Base-by-base conservation (phyloP, 2,888 invertebrate species). In the Eudemis profundana region DNA sequence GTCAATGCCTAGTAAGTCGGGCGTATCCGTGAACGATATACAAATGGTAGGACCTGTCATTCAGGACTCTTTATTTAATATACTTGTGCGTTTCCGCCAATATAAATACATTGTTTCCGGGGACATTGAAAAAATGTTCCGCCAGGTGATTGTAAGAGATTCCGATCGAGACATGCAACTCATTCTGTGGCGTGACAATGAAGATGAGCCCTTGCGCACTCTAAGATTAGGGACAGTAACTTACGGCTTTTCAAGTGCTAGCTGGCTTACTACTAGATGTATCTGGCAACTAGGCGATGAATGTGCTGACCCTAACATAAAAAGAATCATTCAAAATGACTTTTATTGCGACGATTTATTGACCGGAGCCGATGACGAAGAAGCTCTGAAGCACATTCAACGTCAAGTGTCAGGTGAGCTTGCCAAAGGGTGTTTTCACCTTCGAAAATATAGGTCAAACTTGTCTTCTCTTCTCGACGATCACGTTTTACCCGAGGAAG, bases 371-470 rank as follows among this genome's bases (percentile, higher is more conserved):
- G 47, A 68, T 4, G 47, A 68, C 7, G 64, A 61, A 7, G 5
- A 10, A 23, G 61, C 65, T 3, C 17, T 68, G n/a, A 33, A 5
- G 3, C 21, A 60, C 15, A 59, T 67, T 17, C 46, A 63, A n/a
- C 42, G 12, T 4, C 27, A 53, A 12, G 44, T 67, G 1, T 51
- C 64, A 3, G 4, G 8, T 0, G 19, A 17, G 8, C 27, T 65
- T 0, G 23, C 40, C 2, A 14, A 27, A 14, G 61, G 50, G 15
- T 33, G 66, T 27, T 68, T 70, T 12, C 36, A 59, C 38, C 38
- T 70, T n/a, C 42, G 70, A 17, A 70, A 68, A 42, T 70, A 49
- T 36, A 23, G 60, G 0, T 54, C 67, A 0, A 63, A 67, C 12
- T 42, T 23, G 2, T 5, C 12, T n/a, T 17, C 12, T 12, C 21